phyloP scores from a whole-genome alignment of 1,140 invertebrate species.

The Charaxes varanes region DNA sequence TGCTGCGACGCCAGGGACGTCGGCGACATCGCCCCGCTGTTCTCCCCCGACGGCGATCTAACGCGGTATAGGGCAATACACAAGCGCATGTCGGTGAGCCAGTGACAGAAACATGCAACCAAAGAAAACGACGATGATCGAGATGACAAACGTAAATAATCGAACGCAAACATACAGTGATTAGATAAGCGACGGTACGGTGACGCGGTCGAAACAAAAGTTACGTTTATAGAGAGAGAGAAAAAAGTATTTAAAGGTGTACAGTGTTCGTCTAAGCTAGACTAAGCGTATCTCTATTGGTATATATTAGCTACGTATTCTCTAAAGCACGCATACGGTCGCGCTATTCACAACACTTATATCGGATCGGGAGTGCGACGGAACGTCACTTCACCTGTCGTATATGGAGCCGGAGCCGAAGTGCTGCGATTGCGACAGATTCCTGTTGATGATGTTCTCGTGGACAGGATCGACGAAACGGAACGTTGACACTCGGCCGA shows the following conservation, averaged over 20 bases:
- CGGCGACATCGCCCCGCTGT: constrained; percentile 64
- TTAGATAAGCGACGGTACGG: constrained; percentile 34
- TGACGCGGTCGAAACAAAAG: constrained; percentile 10
- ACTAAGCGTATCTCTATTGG: constrained; percentile 6
- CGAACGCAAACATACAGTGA: constrained; percentile 36
- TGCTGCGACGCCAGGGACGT: constrained; percentile 45
- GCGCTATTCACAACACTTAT: constrained; percentile 35
- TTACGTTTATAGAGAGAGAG: constrained; percentile 11
- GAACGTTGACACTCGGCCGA: constrained; percentile 93
- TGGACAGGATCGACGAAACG: constrained; percentile 93
- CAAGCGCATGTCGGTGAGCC: constrained; percentile 66
- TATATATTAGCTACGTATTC: constrained; percentile 18
- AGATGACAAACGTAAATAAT: constrained; percentile 50
- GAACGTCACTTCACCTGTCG: constrained; percentile 77
- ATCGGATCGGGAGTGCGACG: neutral
- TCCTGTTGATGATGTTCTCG: constrained; percentile 84
- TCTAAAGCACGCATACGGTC: constrained; percentile 19
- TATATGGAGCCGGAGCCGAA: constrained; percentile 85
- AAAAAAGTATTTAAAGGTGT: constrained; percentile 16
- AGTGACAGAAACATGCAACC: constrained; percentile 62
- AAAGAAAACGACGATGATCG: constrained; percentile 54
- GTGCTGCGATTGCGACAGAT: constrained; percentile 77
- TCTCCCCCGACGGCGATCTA: constrained; percentile 63
- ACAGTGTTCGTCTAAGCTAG: constrained; percentile 14
- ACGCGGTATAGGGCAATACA: constrained; percentile 44